Conservation (phyloP, 1,140 invertebrate genomes). For the Aphaenogaster rudis region DNA sequence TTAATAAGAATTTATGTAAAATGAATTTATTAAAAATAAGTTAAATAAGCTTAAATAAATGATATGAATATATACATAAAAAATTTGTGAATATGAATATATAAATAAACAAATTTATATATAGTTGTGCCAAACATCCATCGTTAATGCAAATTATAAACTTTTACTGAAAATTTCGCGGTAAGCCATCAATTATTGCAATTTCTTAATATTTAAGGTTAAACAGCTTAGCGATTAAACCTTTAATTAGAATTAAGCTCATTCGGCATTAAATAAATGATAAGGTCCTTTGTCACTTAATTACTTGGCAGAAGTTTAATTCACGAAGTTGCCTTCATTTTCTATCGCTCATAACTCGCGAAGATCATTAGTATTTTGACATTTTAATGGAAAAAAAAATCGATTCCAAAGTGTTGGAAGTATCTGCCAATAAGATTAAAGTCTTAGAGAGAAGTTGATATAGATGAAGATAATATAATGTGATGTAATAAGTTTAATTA, state of each 20-base stretch:
- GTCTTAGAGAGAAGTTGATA: not conserved
- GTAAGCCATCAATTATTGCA: not conserved
- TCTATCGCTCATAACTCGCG: not conserved
- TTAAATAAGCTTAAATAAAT: not conserved
- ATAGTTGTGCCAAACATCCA: not conserved
- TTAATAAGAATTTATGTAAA: constrained; percentile 1
- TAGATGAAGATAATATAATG: not conserved
- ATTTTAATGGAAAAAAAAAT: constrained; percentile 8
- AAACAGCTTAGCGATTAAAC: not conserved
- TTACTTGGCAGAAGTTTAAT: constrained; percentile 24
- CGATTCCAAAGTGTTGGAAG: not conserved
- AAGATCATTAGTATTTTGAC: constrained; percentile 17
- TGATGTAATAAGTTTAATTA: constrained; percentile 18
- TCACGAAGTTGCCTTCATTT: constrained; percentile 6
- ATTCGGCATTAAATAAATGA: constrained; percentile 4
- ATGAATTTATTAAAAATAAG: not conserved
- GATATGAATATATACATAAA: not conserved
- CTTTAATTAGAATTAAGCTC: constrained; percentile 24
- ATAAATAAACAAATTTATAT: not conserved
- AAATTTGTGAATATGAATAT: not conserved
- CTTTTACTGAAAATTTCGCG: not conserved
- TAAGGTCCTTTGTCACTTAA: constrained; percentile 7
- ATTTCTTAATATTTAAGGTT: not conserved
- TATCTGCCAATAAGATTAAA: constrained; percentile 20
- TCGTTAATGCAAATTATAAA: not conserved